phyloP scores from a whole-genome alignment of 2,888 invertebrate species.

The Nematopogon swammerdamellus region DNA sequence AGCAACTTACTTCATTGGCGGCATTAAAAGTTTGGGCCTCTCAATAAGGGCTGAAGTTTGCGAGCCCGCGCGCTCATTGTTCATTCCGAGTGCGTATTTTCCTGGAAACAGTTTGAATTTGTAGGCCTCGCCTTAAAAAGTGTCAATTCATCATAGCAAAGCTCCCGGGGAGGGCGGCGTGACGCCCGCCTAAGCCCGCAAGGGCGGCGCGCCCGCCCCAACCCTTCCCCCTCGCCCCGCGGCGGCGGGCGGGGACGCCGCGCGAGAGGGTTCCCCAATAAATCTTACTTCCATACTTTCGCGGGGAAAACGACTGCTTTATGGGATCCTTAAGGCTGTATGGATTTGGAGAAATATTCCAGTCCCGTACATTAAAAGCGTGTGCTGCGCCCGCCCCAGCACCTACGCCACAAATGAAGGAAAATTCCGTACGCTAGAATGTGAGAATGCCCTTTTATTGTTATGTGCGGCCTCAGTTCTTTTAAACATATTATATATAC shows the following conservation, averaged over 20 bases:
- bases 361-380: constrained; percentile 28
- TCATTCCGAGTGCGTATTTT: constrained; percentile 51
- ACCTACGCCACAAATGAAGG: constrained; percentile 38
- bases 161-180: constrained; percentile 34
- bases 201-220: too few relatives aligned
- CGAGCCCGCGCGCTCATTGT: constrained; percentile 34
- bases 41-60: constrained; percentile 38
- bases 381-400: constrained; percentile 25
- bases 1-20: constrained; percentile 41
- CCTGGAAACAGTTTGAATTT: constrained; percentile 40
- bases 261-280: constrained; percentile 48
- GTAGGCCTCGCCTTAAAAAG: constrained; percentile 50
- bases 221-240: background rate
- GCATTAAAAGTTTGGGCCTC: constrained; percentile 44
- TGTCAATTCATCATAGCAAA: constrained; percentile 56
- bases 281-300: constrained; percentile 58
- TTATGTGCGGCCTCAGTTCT: constrained; percentile 49
- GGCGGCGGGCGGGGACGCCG: constrained; percentile 14
- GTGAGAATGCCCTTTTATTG: constrained; percentile 53
- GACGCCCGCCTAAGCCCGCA: constrained; percentile 4
- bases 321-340: constrained; percentile 59
- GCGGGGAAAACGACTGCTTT: constrained; percentile 55
- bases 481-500: constrained; percentile 55
- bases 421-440: constrained; percentile 51
- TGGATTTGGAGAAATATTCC: constrained; percentile 59